Base-by-base conservation (phyloP, 1,140 invertebrate species). In the Harlomillsia oculata region DNA sequence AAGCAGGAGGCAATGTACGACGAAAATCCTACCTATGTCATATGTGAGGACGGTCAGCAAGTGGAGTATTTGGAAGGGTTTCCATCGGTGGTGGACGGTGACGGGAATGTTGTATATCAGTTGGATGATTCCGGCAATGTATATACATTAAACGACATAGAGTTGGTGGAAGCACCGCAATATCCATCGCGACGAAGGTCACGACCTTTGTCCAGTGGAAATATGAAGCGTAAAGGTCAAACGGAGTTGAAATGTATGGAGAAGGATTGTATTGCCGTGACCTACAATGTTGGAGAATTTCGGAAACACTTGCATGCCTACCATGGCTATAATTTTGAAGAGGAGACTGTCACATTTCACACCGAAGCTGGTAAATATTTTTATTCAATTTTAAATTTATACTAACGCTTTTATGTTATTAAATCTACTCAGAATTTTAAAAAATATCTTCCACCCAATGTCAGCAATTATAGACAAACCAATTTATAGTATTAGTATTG, bases 171-270 rank as follows among this genome's bases (percentile, higher is more conserved):
- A n/a, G n/a, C n/a, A n/a, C n/a, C n/a, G n/a, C n/a, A n/a, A n/a
- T n/a, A n/a, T n/a, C 25, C 23, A 23, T n/a, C n/a, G 14, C 37
- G 3, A 37, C 9, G 8, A 40, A 39, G 49, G 44, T 26, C 28
- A 25, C 32, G 4, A 11, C 9, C 16, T 11, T 39, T 13, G 49
- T 37, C 29, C 25, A n/a, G 5, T 25, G 32, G 0, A 39, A 37
- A 39, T 5, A 8, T 1, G 13, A 39, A 23, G 40, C 32, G 25
- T 55, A 55, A 39, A 49, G 48, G 44, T 9, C n/a, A 30, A 21
- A 55, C 50, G 16, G 63, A 65, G 43, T 23, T 65, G 3, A 65
- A 57, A 45, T 65, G 63, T 39, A 13, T 62, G 29, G 63, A 65
- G 25, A 13, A 41, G 3, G 46, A 28, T 1, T 65, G 63, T 43